These are phyloP conservation scores for Actinernus sp. DNA, from an alignment of 92 coral and sea anemone species.

Conservation along the genomic window DNA sequence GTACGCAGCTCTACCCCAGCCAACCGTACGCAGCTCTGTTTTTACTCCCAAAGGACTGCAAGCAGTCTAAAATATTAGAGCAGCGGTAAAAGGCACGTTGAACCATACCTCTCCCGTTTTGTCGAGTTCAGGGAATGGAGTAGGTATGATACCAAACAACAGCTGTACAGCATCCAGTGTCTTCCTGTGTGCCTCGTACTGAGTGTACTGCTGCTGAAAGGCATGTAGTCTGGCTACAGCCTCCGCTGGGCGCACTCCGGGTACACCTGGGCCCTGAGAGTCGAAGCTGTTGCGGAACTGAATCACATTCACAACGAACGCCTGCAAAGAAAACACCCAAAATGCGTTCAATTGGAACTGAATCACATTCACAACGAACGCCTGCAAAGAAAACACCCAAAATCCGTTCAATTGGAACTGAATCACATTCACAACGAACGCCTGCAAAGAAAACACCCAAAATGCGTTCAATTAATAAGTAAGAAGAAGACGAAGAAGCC, in stretches of 20 bases:
- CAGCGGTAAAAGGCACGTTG: not conserved
- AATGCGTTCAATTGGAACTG: slow-evolving; percentile 78
- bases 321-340: slow-evolving; percentile 47
- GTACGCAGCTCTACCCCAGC: no score
- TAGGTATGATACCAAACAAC: slow-evolving; percentile 89
- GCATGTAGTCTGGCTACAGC: slow-evolving; percentile 92
- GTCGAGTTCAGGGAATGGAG: slow-evolving; percentile 95
- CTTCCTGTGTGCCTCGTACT: slow-evolving; percentile 90
- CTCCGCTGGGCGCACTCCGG: slow-evolving; percentile 96
- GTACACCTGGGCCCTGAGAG: slow-evolving; percentile 98
- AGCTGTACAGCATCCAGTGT: slow-evolving; percentile 93
- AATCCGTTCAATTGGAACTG: slow-evolving; percentile 78
- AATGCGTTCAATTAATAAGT: not conserved
- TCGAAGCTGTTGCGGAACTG: slow-evolving; percentile 99
- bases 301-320: slow-evolving; percentile 96
- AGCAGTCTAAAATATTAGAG: no score
- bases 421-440: slow-evolving; percentile 96
- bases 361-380: slow-evolving; percentile 96
- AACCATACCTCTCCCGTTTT: slow-evolving; percentile 95
- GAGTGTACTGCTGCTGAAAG: slow-evolving; percentile 93
- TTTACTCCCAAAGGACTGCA: no score
- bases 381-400: slow-evolving; percentile 47
- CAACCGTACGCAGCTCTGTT: no score
- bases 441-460: slow-evolving; percentile 47
- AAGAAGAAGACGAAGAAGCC: not conserved